phyloP scores from a whole-genome alignment of 2,113 vertebrate species.

The Pica pica region DNA sequence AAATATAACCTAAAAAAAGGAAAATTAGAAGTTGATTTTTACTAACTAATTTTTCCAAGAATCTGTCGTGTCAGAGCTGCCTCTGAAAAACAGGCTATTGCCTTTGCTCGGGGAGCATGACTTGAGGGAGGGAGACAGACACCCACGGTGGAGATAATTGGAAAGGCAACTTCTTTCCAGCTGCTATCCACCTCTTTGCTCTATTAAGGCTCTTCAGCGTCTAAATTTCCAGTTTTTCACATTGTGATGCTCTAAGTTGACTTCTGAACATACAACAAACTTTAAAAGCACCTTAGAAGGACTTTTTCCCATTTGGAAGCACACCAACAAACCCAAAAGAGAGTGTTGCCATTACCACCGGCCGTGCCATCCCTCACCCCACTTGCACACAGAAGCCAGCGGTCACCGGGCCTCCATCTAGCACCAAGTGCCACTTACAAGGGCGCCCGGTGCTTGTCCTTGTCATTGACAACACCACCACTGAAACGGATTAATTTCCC shows the following conservation, averaged over 20 bases:
- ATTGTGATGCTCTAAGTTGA: neutral
- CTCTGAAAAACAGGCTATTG: neutral
- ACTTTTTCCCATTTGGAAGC: neutral
- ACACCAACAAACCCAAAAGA: neutral
- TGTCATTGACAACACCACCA: neutral
- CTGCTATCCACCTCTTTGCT: neutral
- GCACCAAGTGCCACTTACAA: neutral
- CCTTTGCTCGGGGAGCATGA: neutral
- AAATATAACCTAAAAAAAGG: neutral
- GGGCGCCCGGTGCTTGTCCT: neutral
- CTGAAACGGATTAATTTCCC: neutral
- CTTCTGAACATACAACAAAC: neutral
- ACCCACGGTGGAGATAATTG: accelerated
- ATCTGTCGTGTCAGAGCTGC: neutral
- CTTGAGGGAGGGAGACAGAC: neutral
- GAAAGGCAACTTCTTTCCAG: neutral
- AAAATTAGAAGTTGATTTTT: neutral
- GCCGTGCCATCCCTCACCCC: neutral
- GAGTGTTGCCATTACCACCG: neutral
- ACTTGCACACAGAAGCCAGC: neutral
- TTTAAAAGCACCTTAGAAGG: neutral
- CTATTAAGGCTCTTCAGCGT: neutral
- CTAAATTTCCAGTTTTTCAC: neutral
- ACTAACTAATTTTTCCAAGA: neutral
- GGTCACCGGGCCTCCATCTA: neutral